Percentiles rank a stretch among this genome's conserved stretches.
phyloP scores from a whole-genome alignment of 2,888 invertebrate genomes.

The Agrotis segetum region DNA sequence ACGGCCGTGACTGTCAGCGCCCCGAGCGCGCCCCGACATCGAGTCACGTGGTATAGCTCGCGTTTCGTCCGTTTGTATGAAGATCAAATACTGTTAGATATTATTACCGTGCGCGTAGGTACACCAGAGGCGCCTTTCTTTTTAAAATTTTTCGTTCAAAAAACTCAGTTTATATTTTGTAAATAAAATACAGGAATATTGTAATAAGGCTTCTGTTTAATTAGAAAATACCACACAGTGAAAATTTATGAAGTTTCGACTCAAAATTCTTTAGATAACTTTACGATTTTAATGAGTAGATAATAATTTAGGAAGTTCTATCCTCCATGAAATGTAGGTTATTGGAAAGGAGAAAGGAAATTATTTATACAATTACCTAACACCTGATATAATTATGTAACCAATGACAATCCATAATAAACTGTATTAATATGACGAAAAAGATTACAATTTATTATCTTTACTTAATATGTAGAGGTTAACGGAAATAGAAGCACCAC shows the following conservation, averaged over 20 bases:
- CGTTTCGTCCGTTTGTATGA: no score
- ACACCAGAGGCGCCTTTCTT: no score
- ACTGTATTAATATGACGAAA: constrained; percentile 14
- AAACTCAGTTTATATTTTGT: no score
- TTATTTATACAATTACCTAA: constrained; percentile 4
- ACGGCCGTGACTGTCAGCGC: no score
- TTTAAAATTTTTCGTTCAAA: no score
- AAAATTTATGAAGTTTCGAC: constrained; percentile 1
- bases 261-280: constrained; percentile 11
- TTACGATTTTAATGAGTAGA: constrained; percentile 19
- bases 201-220: background rate
- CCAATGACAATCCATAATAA: constrained; percentile 23
- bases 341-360: constrained; percentile 23
- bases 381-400: constrained; percentile 8
- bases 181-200: no score
- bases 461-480: background rate
- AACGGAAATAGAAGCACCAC: no score
- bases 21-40: no score
- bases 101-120: no score
- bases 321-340: constrained; percentile 2
- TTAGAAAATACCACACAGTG: constrained; percentile 1
- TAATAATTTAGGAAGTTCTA: background rate
- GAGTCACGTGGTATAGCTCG: no score
- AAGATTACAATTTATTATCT: constrained; percentile 3
- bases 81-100: no score